A percentile compares a stretch with the other conserved stretches of the same genome.
Evolutionary conservation across 1,140 invertebrate genomes (phyloP).

Genomic region (Helicoverpa zea): DNA sequence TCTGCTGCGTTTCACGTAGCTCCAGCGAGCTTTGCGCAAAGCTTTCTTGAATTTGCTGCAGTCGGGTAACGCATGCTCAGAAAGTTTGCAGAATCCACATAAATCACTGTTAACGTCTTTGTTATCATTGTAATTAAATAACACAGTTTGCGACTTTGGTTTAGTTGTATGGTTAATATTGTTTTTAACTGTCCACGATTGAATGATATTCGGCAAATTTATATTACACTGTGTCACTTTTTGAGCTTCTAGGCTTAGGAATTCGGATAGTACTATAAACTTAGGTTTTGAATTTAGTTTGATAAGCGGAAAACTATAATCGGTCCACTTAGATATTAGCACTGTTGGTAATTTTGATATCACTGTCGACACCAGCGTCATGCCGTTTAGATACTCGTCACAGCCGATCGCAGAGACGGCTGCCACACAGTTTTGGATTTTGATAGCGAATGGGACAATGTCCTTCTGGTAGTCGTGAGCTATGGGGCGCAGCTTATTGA

Average conservation of each 20-base stretch:
- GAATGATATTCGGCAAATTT: not conserved
- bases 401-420: no score
- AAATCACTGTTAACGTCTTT: slow-evolving; percentile 14
- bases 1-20: no score
- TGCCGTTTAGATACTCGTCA: no score
- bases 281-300: slow-evolving; percentile 17
- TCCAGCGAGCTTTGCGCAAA: slow-evolving; percentile 53
- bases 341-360: no score
- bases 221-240: not conserved
- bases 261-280: slow-evolving; percentile 37
- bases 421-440: no score
- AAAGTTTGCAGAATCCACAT: slow-evolving; percentile 50
- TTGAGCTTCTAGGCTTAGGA: slow-evolving; percentile 53
- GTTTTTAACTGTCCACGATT: slow-evolving; percentile 20
- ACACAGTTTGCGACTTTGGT: not conserved
- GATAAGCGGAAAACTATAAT: slow-evolving; percentile 52
- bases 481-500: no score
- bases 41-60: slow-evolving; percentile 57
- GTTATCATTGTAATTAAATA: not conserved
- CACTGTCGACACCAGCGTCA: no score
- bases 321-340: slow-evolving; percentile 50
- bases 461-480: no score
- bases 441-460: no score
- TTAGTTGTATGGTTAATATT: not conserved
- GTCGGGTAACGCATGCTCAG: slow-evolving; percentile 48